Evolutionary conservation across 2,113 vertebrate genomes (phyloP).

Genomic region (Phyllostomus discolor): DNA sequence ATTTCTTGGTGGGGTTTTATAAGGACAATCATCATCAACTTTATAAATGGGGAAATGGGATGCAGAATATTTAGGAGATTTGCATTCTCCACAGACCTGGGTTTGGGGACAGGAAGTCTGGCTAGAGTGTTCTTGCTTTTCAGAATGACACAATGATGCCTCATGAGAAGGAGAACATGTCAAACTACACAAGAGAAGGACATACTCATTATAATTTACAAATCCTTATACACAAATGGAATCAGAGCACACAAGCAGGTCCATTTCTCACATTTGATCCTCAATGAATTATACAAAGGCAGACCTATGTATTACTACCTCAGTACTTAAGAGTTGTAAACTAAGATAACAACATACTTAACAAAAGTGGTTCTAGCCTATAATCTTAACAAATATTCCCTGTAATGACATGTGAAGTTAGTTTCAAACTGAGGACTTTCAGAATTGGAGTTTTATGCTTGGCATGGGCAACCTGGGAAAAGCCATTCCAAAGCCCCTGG

Average conservation of each 20-base stretch:
- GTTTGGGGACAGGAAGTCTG: background rate
- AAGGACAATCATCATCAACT: background rate
- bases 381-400: background rate
- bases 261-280: background rate
- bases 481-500: background rate
- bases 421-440: background rate
- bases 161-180: background rate
- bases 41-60: background rate
- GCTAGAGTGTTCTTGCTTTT: background rate
- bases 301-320: background rate
- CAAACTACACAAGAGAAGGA: background rate
- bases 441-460: background rate
- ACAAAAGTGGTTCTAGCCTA: background rate
- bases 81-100: background rate
- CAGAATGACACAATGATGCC: background rate
- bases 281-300: background rate
- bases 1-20: background rate
- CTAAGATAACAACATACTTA: background rate
- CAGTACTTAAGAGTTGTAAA: background rate
- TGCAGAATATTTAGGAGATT: background rate
- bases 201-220: background rate
- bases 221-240: background rate
- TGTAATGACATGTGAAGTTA: background rate
- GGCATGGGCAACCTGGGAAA: background rate
- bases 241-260: background rate